A percentile compares a stretch with the other conserved stretches of the same genome.
Conservation (phyloP, 2,888 invertebrate genomes). For the Xestia ashworthii region DNA sequence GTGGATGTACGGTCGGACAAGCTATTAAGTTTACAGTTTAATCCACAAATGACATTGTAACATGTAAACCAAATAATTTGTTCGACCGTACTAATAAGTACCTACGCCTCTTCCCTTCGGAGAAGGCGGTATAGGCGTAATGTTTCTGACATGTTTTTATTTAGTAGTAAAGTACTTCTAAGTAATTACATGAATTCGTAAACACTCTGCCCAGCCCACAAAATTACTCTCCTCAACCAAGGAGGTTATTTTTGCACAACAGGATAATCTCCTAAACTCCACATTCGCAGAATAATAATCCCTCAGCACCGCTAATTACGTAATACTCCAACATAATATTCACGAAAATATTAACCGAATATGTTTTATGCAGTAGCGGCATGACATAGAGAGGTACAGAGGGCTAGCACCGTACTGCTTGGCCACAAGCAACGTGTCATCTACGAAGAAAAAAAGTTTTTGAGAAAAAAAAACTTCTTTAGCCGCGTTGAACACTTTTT, state of each 20-base stretch:
- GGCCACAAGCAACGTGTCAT: too few relatives aligned
- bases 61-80: too few relatives aligned
- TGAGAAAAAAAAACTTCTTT: too few relatives aligned
- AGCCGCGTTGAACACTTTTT: too few relatives aligned
- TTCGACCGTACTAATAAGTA: too few relatives aligned
- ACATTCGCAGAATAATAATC: constrained; percentile 12
- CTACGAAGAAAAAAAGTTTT: too few relatives aligned
- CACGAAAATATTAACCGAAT: neutral
- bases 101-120: neutral
- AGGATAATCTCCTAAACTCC: neutral
- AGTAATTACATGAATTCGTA: neutral
- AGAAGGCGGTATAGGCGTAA: neutral
- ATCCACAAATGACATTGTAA: too few relatives aligned
- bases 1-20: neutral
- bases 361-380: neutral
- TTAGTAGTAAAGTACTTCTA: neutral
- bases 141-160: neutral
- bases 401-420: too few relatives aligned
- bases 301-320: constrained; percentile 6
- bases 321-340: constrained; percentile 16
- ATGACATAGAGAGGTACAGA: neutral
- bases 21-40: too few relatives aligned
- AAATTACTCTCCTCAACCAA: neutral
- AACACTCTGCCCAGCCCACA: neutral
- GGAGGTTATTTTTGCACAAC: neutral